Evolutionary conservation across 2,888 invertebrate genomes (phyloP).

Genomic region (Nasonia oneida): DNA sequence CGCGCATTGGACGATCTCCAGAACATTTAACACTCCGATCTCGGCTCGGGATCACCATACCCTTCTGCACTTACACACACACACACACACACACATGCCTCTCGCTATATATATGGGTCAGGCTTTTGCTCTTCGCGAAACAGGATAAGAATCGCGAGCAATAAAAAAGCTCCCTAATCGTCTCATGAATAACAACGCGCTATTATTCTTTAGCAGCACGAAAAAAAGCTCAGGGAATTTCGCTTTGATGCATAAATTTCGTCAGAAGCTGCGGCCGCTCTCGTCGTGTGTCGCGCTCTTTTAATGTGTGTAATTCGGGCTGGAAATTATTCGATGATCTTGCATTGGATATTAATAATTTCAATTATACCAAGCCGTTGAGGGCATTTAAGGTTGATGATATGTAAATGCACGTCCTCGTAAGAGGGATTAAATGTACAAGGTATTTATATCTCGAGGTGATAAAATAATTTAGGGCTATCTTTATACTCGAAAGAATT

Average conservation of each 20-base stretch:
- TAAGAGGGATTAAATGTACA: background rate
- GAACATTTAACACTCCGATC: slow-evolving; percentile 55
- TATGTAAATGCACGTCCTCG: slow-evolving; percentile 5
- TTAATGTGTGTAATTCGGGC: background rate
- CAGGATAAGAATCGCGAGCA: slow-evolving; percentile 56
- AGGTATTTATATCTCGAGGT: slow-evolving; percentile 20
- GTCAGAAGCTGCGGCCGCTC: background rate
- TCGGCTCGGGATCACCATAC: slow-evolving; percentile 40
- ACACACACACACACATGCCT: background rate
- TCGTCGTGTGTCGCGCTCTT: background rate
- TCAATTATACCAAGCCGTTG: slow-evolving; percentile 10
- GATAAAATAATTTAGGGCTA: slow-evolving; percentile 32
- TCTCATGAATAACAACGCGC: slow-evolving; percentile 49
- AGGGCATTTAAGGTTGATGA: background rate
- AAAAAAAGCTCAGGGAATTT: background rate
- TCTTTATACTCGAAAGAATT: too few relatives aligned
- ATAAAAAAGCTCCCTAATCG: slow-evolving; percentile 56
- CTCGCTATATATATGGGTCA: slow-evolving; percentile 56
- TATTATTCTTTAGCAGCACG: slow-evolving; percentile 41
- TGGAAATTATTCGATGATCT: background rate
- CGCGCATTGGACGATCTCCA: slow-evolving; percentile 54
- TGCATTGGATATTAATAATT: slow-evolving; percentile 24
- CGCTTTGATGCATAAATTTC: slow-evolving; percentile 6
- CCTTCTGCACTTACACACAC: background rate
- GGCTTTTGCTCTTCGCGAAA: slow-evolving; percentile 25